These are phyloP conservation scores for Meriones psammophilus DNA, from an alignment of 2,797 vertebrate species.

Conservation along the genomic window DNA sequence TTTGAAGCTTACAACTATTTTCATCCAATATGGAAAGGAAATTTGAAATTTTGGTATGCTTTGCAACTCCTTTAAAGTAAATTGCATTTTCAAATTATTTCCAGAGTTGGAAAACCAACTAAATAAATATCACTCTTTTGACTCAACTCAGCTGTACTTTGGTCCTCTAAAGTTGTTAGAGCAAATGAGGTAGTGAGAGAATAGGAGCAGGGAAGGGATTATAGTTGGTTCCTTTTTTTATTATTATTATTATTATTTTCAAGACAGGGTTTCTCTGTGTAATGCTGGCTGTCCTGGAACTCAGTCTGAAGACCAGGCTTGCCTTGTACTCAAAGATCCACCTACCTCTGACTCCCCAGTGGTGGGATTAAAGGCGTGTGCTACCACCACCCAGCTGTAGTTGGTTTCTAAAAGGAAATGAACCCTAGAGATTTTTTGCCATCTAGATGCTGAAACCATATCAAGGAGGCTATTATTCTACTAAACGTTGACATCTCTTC, in stretches of 20 bases:
- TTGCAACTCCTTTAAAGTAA: background rate
- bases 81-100: background rate
- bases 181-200: background rate
- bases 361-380: no score
- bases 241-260: no score
- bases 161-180: background rate
- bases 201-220: background rate
- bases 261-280: no score
- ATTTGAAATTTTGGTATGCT: background rate
- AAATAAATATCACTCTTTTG: constrained; percentile 25
- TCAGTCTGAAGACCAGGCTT: no score
- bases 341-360: no score
- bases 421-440: background rate
- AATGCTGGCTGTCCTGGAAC: no score
- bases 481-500: background rate
- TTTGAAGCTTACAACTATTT: background rate
- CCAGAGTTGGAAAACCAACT: background rate
- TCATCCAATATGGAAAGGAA: background rate
- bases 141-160: constrained; percentile 12
- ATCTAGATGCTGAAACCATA: background rate
- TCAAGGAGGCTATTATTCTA: background rate
- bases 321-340: no score
- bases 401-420: constrained; percentile 11
- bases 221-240: background rate
- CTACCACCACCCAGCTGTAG: no score